Base-by-base conservation (phyloP, 2,888 invertebrate species). In the Thysanoteuthis rhombus region DNA sequence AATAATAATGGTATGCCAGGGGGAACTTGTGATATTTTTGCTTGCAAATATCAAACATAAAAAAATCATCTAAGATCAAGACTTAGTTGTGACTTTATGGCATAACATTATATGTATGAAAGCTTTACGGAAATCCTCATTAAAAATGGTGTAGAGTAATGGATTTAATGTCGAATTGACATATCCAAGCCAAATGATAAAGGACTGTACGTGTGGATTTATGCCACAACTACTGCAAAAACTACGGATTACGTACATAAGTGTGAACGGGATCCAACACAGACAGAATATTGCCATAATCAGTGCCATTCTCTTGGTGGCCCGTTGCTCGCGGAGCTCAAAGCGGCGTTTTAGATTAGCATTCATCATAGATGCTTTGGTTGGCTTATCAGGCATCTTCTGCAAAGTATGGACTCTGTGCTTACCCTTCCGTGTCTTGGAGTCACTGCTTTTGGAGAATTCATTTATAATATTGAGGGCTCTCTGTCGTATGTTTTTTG, bases 231-330 rank as follows among this genome's bases (percentile, higher is more conserved):
- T 93, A n/a, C 94, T 94, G 94, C 96, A 96, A 93, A 96, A 95
- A 91, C 96, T 96, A 75, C 96, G 94, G 39, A 96, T 96, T 22
- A 97, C 95, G 94, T 97, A 97, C 96, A 97, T 96, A 93, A 96
- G 96, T n/a, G 97, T 96, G 95, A 97, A 97, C 36, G 97, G 97
- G 94, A 97, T 95, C 97, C 97, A 97, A 94, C 97, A 97, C 38
- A 97, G 95, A 89, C 96, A 96, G 95, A 97, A 97, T 94, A 96
- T 96, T 1, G 96, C 96, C 95, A 97, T 97, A 93, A 97, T 97
- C 93, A 97, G 96, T 36, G 97, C 96, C 97, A 97, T 97, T 16
- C 97, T 95, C 94, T 97, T 97, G 36, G 97, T 97, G 90, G 97
- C 97, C 45, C 97, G 94, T 93, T 96, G 96, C 94, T 97, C 97